Base-by-base conservation (phyloP, 2,888 invertebrate species). In the Caenorhabditis imperialis region DNA sequence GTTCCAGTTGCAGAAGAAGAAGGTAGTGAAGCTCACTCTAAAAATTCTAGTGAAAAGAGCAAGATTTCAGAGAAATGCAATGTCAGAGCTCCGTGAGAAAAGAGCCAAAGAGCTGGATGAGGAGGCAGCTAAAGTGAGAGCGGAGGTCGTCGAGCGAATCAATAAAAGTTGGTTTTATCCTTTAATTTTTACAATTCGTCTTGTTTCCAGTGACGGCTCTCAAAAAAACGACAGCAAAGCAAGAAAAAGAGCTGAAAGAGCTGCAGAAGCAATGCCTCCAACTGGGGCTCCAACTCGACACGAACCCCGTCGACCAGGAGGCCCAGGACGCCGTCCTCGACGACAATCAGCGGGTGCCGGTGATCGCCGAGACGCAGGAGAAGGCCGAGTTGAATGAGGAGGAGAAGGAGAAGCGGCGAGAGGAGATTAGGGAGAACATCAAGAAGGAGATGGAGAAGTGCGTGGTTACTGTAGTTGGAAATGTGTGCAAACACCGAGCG, bases 1-100 rank as follows among this genome's bases (percentile, higher is more conserved):
- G 27, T 60, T 81, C 12, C 77, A 77, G 25, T 67, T 82, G 27
- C 75, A 75, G 44, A 82, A 79, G 61, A 77, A 65, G 27, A 81
- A 82, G 79, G 82, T 79, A n/a, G 27, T 12, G 4, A 18, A 12
- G 6, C 8, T 7, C 1, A 30, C n/a, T 58, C 12, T 30, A 33
- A n/a, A n/a, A n/a, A 20, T 35, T 0, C 27, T 20, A 6, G 35
- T 2, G 35, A 18, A 22, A 37, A 30, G 22, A 8, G 16, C 25
- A 3, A 27, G 18, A 47, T 23, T 14, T 22, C 69, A 81, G 82
- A 80, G 78, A 48, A 54, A 38, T 40, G 69, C 76, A 8, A 69
- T 79, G 60, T 73, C 72, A 48, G 79, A 82, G 42, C 37, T 69
- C 12, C 76, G 81, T 8, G 61, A 42, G 16, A 78, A 82, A 14